These are phyloP conservation scores for Hemicentrotus pulcherrimus DNA, from an alignment of 35 echinoderm and acorn worm genomes.

Conservation along the genomic window DNA sequence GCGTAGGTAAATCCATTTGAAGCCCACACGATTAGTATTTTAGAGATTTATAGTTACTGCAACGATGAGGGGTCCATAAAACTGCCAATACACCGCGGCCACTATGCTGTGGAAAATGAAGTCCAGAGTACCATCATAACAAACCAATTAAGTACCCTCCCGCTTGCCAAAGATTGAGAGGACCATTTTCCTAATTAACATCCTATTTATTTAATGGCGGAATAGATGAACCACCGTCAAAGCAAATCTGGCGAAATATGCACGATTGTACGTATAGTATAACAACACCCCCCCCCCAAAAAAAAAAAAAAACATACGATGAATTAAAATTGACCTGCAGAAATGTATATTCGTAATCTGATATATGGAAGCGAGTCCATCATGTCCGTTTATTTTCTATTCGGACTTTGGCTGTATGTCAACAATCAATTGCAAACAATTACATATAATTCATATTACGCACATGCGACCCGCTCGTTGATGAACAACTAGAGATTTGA, in stretches of 20 bases:
- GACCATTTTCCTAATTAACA: background rate
- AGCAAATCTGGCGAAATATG: background rate
- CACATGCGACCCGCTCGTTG: background rate
- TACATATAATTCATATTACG: background rate
- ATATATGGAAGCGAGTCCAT: background rate
- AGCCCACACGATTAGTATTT: no score
- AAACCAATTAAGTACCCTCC: background rate
- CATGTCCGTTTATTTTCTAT: background rate
- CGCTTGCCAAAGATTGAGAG: background rate
- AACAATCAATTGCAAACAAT: background rate
- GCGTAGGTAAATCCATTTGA: no score
- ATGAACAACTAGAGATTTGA: background rate
- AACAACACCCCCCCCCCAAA: background rate
- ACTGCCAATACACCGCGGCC: no score
- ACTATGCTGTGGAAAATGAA: background rate
- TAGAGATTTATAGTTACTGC: no score
- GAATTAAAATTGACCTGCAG: background rate
- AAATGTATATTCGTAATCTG: background rate
- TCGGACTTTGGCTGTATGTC: background rate
- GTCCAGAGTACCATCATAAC: background rate
- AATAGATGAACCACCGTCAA: background rate
- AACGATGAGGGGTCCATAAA: no score
- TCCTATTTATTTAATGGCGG: background rate
- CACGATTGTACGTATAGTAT: background rate
- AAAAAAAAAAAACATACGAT: background rate